Base-by-base conservation (phyloP, 2,797 vertebrate genomes). In the Chelidonichthys spinosus region DNA sequence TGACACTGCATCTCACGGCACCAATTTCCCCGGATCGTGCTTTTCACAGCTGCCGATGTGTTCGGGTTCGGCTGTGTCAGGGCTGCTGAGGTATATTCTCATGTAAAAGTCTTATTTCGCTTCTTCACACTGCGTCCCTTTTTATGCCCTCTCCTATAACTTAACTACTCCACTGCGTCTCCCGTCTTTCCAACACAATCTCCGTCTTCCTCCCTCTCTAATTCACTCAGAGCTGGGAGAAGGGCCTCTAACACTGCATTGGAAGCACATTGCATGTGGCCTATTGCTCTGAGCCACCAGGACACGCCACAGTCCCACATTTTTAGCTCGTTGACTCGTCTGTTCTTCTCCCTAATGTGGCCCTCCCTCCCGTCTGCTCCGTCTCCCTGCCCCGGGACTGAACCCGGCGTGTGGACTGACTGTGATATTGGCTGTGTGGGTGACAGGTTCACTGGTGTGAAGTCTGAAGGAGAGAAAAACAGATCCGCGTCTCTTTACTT, bases 371-470 rank as follows among this genome's bases (percentile, higher is more conserved):
- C 75, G 63, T n/a, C 69, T 42, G 49, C 69, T 52, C 64, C 62
- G 68, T 69, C 75, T 79, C 63, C 17, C 61, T 89, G 84, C 81
- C 92, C 92, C 79, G 85, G 56, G 85, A 77, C 85, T 94, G 92
- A 94, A 92, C 90, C 86, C 81, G 15, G 65, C 69, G 66, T 89
- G 86, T 82, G 89, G 85, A 86, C 84, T 77, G 85, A 87, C 90
- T 92, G 85, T 91, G 89, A 89, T 91, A 89, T 92, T 91, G 89
- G 85, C 79, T 89, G 88, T 88, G 88, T 90, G 88, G 91, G 91
- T 89, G 89, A 92, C 88, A 84, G 84, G 84, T 86, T 85, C 68
- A 32, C 84, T 87, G 87, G 87, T 90, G 91, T 90, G 91, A 91
- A 90, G 89, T 91, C 87, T 84, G 91, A 90, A 83, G 76, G 72